Evolutionary conservation across 2,797 vertebrate species (phyloP).

Genomic region (Otolemur crassicaudatus): DNA sequence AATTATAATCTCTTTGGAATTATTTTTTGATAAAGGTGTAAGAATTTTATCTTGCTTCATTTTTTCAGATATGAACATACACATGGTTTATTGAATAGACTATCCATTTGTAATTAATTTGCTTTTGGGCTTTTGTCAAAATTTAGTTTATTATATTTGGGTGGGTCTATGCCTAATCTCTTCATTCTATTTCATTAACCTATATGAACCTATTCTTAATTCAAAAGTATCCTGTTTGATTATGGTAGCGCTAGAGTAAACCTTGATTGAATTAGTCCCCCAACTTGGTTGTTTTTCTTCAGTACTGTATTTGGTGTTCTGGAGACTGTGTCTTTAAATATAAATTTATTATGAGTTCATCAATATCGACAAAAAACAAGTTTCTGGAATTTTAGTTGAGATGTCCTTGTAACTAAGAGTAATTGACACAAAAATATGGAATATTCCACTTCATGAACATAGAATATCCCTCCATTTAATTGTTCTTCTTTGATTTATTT

Average conservation of each 20-base stretch:
- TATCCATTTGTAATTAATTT: neutral
- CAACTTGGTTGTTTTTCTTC: neutral
- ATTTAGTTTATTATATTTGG: neutral
- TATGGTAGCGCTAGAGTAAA: neutral
- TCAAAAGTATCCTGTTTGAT: neutral
- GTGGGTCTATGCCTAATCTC: neutral
- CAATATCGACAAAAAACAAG: neutral
- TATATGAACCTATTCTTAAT: neutral
- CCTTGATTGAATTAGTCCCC: neutral
- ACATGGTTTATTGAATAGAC: neutral
- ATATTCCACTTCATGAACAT: neutral
- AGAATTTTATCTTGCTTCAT: neutral
- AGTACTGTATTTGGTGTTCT: neutral
- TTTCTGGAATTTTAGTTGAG: neutral
- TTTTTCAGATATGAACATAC: neutral
- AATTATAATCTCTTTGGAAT: neutral
- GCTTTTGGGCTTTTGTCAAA: neutral
- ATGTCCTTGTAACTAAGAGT: neutral
- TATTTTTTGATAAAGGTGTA: neutral
- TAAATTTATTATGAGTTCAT: neutral
- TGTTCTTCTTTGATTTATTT: neutral
- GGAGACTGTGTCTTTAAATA: neutral
- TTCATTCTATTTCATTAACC: neutral
- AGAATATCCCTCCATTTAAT: neutral
- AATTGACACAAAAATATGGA: neutral